phyloP scores from a whole-genome alignment of 1,140 invertebrate genomes.

The Trichogramma pretiosum region DNA sequence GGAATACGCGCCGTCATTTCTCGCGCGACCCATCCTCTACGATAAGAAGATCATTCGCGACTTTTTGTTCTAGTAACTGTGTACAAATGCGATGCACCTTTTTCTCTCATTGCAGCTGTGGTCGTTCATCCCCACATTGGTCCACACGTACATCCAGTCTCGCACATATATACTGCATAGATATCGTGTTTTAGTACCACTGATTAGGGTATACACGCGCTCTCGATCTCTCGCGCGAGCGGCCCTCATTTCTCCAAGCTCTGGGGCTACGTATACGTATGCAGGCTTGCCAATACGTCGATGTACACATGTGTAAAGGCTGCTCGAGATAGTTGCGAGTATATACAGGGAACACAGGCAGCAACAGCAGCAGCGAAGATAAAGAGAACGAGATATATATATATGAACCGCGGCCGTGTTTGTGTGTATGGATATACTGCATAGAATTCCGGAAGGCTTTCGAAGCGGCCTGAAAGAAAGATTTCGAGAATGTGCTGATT shows the following conservation, averaged over 20 bases:
- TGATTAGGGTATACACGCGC: slow-evolving; percentile 38
- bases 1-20: no score
- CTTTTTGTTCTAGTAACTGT: no score
- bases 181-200: slow-evolving; percentile 44
- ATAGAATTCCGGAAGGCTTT: slow-evolving; percentile 15
- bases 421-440: no score
- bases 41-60: slow-evolving; percentile 33
- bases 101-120: no score
- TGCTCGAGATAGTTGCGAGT: no score
- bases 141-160: slow-evolving; percentile 17
- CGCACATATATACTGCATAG: slow-evolving; percentile 23
- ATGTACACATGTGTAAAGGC: background rate
- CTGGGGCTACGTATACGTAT: background rate
- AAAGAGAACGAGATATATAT: background rate
- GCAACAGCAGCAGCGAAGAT: background rate
- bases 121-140: no score
- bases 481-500: slow-evolving; percentile 18
- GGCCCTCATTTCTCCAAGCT: no score
- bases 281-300: background rate
- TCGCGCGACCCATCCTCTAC: no score
- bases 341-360: no score
- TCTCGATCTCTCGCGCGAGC: no score
- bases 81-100: no score
- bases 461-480: slow-evolving; percentile 1
- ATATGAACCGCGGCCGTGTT: no score